phyloP scores from a whole-genome alignment of 1,140 invertebrate genomes.

The Drosophila sproati region DNA sequence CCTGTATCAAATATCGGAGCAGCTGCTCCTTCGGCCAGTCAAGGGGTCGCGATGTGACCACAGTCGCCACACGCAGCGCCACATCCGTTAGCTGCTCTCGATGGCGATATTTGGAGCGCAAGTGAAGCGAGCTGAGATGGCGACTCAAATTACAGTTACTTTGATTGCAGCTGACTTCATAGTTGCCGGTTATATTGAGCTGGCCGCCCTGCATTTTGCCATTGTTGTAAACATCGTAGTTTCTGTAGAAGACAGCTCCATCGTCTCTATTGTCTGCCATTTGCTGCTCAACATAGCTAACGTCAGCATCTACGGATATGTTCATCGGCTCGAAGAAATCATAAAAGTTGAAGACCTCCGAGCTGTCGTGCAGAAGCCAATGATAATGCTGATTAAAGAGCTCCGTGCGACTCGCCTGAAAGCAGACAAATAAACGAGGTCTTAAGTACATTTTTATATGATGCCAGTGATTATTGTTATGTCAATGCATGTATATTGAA shows the following conservation, averaged over 20 bases:
- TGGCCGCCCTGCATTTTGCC: conserved; percentile 65
- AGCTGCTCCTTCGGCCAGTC: conserved; percentile 42
- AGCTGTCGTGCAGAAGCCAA: conserved; percentile 66
- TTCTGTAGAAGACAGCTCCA: conserved; percentile 16
- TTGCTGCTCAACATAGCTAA: conserved; percentile 48
- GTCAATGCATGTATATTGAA: too few relatives aligned
- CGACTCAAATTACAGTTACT: conserved; percentile 27
- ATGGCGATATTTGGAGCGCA: conserved; percentile 61
- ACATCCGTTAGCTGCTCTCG: conserved; percentile 66
- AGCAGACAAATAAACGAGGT: neutral
- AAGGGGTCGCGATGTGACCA: conserved; percentile 59
- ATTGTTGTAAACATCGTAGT: conserved; percentile 79
- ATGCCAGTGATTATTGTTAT: too few relatives aligned
- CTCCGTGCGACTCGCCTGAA: conserved; percentile 51
- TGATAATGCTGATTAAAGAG: conserved; percentile 76
- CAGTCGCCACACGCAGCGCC: conserved; percentile 67
- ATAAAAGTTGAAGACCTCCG: conserved; percentile 27
- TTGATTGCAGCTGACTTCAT: conserved; percentile 50
- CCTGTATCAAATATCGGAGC: conserved; percentile 40
- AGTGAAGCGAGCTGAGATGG: conserved; percentile 58
- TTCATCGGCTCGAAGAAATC: conserved; percentile 50
- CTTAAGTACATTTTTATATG: too few relatives aligned
- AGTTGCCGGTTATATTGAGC: conserved; percentile 69
- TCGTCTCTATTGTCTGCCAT: neutral
- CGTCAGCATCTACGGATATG: conserved; percentile 73